Evolutionary conservation across 2,797 vertebrate genomes (phyloP).

Genomic region (Chromis chromis): DNA sequence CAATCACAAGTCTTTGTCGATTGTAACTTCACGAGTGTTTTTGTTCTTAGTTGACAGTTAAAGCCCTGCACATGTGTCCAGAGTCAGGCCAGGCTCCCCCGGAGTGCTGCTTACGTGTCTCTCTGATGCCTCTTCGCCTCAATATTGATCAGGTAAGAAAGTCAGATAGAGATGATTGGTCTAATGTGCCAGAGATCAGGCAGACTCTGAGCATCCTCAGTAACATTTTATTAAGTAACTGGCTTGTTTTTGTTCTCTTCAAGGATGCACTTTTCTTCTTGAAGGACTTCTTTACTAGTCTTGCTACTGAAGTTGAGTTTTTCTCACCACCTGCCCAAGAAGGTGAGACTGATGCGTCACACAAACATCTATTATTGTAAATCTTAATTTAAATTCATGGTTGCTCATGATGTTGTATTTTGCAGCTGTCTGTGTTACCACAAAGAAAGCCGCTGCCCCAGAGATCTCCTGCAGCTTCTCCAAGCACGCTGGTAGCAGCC

Average conservation of each 20-base stretch:
- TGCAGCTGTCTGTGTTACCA: constrained; percentile 78
- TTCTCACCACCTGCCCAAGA: constrained; percentile 94
- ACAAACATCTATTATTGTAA: neutral
- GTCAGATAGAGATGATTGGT: neutral
- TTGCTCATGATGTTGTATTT: constrained; percentile 16
- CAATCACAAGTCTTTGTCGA: neutral
- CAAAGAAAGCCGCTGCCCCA: constrained; percentile 90
- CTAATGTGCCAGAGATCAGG: neutral
- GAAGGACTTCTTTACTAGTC: constrained; percentile 96
- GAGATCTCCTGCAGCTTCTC: constrained; percentile 93
- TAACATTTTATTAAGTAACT: constrained; percentile 6
- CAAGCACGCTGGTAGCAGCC: constrained; percentile 84
- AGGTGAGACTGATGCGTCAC: constrained; percentile 79
- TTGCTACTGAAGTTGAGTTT: constrained; percentile 94
- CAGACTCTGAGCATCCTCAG: neutral
- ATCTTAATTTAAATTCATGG: neutral
- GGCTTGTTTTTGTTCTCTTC: constrained; percentile 38
- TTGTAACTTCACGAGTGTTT: constrained; percentile 15
- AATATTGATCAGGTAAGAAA: constrained; percentile 95
- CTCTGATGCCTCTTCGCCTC: constrained; percentile 96
- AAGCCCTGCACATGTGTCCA: constrained; percentile 93
- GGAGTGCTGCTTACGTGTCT: constrained; percentile 95
- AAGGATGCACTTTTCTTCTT: constrained; percentile 98
- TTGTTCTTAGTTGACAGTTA: constrained; percentile 89
- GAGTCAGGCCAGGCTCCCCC: constrained; percentile 93